A percentile compares a stretch with the other conserved stretches of the same genome.
These are phyloP conservation scores for Spheniscus mendiculus DNA, from an alignment of 2,113 vertebrate species.

Conservation along the genomic window DNA sequence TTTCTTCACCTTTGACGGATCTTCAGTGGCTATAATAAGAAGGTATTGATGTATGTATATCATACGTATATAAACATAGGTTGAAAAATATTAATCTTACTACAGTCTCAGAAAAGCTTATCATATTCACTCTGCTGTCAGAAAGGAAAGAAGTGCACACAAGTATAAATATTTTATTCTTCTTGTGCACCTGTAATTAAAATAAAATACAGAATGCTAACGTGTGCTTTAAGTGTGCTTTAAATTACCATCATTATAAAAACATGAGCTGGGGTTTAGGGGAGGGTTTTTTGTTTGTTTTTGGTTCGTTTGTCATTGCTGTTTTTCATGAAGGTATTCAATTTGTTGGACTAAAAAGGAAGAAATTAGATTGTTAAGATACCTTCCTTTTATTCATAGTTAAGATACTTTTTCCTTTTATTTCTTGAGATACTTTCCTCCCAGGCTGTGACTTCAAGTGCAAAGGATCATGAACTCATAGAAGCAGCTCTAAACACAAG, in stretches of 20 bases:
- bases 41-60: not conserved
- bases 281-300: not conserved
- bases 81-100: not conserved
- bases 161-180: constrained; percentile 15
- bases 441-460: not conserved
- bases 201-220: not conserved
- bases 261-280: not conserved
- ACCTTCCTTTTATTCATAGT: too few species aligned
- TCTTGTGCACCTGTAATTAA: not conserved
- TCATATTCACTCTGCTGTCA: not conserved
- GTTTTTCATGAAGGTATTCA: not conserved
- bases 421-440: not conserved
- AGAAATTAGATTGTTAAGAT: not conserved
- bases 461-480: not conserved
- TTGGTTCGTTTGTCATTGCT: not conserved
- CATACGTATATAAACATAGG: not conserved
- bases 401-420: too few species aligned
- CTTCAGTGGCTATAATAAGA: not conserved
- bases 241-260: not conserved
- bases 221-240: not conserved
- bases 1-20: not conserved
- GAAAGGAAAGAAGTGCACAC: not conserved
- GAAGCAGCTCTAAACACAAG: not conserved
- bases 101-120: not conserved
- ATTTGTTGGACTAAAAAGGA: not conserved